A percentile compares a stretch with the other conserved stretches of the same genome.
Conservation (phyloP, 2,888 invertebrate genomes). For the Agrotis ipsilon region DNA sequence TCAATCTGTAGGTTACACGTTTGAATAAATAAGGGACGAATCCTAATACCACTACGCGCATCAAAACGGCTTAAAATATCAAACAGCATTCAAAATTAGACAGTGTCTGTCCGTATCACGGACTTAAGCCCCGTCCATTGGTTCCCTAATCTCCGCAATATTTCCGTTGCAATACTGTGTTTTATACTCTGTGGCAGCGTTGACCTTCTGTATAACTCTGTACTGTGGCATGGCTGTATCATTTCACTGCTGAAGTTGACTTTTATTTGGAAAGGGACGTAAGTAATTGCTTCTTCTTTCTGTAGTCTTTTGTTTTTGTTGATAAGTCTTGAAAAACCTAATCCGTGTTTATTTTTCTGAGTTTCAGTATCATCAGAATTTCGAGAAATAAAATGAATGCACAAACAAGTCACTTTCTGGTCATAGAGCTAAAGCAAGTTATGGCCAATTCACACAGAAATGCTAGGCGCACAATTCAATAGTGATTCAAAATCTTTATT, state of each 20-base stretch:
- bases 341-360: too few species aligned
- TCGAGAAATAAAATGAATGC: too few species aligned
- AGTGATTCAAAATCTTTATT: too few species aligned
- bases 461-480: too few species aligned
- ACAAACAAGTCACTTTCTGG: too few species aligned
- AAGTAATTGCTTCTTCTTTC: constrained; percentile 48
- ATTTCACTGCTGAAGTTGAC: constrained; percentile 62
- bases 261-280: constrained; percentile 55
- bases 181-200: constrained; percentile 1
- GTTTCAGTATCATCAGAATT: too few species aligned
- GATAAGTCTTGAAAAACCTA: constrained; percentile 26
- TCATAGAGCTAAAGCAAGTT: too few species aligned
- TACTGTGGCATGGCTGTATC: constrained; percentile 42
- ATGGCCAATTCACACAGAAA: too few species aligned
- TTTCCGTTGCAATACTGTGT: constrained; percentile 1
- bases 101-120: constrained; percentile 3
- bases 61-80: constrained; percentile 17
- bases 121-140: constrained; percentile 13
- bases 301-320: constrained; percentile 32
- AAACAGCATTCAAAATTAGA: constrained; percentile 42
- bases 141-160: background rate
- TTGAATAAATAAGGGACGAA: background rate
- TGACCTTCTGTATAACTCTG: constrained; percentile 14
- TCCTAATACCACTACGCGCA: background rate
- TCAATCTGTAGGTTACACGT: too few species aligned